Percentiles rank a stretch among this genome's conserved stretches.
phyloP scores from a whole-genome alignment of 2,888 invertebrate genomes.

The Habroteleia sp. region DNA sequence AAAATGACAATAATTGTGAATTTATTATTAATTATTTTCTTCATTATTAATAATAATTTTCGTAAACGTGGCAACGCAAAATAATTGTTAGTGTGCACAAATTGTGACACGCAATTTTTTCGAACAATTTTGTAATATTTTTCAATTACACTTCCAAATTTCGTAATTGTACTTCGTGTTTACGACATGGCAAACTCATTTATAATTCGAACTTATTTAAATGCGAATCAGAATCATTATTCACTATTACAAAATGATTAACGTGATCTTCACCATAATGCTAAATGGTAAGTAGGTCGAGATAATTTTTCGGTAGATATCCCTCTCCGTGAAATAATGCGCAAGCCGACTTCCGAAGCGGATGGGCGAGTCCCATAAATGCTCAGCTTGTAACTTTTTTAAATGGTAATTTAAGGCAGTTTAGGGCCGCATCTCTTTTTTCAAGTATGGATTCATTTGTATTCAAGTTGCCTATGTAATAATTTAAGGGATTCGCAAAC shows the following conservation, averaged over 20 bases:
- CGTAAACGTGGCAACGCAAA: too few relatives aligned
- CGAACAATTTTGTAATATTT: too few relatives aligned
- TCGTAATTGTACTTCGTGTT: not conserved
- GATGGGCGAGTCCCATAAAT: conserved; percentile 46
- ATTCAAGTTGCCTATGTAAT: too few relatives aligned
- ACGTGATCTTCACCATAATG: conserved; percentile 33
- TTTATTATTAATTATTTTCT: too few relatives aligned
- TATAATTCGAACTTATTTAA: conserved; percentile 14
- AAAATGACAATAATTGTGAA: too few relatives aligned
- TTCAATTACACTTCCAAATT: not conserved
- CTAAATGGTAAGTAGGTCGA: conserved; percentile 39
- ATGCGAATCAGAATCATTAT: conserved; percentile 28
- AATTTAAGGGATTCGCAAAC: too few relatives aligned
- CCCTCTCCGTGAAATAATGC: conserved; percentile 23
- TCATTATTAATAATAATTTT: too few relatives aligned
- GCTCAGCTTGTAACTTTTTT: too few relatives aligned
- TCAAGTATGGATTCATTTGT: conserved; percentile 5
- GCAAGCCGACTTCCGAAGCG: conserved; percentile 27
- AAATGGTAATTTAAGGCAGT: too few relatives aligned
- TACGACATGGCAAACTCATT: not conserved
- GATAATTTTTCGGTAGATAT: conserved; percentile 37
- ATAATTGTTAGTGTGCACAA: too few relatives aligned
- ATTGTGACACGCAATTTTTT: too few relatives aligned
- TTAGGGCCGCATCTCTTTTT: too few relatives aligned
- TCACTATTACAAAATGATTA: conserved; percentile 34